Evolutionary conservation across 1,140 invertebrate genomes (phyloP), one percentile per base, ranked within the genome.

Genomic region (Drosophila takahashii): DNA sequence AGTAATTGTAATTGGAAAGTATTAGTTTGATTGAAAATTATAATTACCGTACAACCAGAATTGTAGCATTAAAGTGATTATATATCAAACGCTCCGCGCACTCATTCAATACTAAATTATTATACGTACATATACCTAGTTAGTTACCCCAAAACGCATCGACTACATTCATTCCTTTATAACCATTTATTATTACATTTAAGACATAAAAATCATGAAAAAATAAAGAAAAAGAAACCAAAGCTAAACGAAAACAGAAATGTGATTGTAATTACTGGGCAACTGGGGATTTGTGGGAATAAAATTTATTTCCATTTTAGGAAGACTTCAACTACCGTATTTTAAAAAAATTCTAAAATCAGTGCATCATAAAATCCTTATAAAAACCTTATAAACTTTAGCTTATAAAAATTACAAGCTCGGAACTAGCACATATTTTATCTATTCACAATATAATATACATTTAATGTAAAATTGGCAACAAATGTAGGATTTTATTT

Each of bases 141-240:
- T 48, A 61, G 15, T 39, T 64, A 22, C 36, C 36, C 44, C 13
- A 8, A 41, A 27, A 42, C 44, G 18, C 64, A 66, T 62, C 39
- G 26, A 59, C 54, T 16, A 26, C 60, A 62, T 62, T 62, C 60
- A 62, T 67, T 67, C 64, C 64, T 65, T 65, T 65, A 36, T 9
- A 22, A 18, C 26, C 54, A 41, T 61, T 48, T 66, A 61, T 47
- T 47, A 60, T 48, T 39, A 60, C 48, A 65, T 37, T 26, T 39
- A 18, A 62, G 16, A 42, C 27, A 27, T 29, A 15, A 26, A 53
- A 32, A 66, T 5, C 22, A 70, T 32, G 22, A 6, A 32, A 32
- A 70, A 56, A 69, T 69, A 69, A 70, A 70, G n/a, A 27, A 32
- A 34, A 51, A 69, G 45, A 45, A 54, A 47, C 66, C 66, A 70